Evolutionary conservation across 2,888 invertebrate species (phyloP), one percentile per base, ranked within the genome.

Genomic region (Vesta saturnalis): DNA sequence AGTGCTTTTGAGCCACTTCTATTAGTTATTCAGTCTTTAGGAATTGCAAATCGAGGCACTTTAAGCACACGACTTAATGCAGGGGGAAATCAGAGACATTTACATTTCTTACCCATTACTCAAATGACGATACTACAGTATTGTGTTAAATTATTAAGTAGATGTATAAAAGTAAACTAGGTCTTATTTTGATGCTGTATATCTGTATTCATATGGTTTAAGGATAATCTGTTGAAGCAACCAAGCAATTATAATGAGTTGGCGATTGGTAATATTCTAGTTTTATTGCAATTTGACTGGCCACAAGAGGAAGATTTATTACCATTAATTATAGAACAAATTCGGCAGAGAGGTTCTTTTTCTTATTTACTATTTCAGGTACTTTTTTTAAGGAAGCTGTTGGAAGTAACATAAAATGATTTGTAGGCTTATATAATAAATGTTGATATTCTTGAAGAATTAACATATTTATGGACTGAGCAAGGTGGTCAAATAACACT

Each of bases 371-470:
- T 92, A 8, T 95, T 97, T 80, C 89, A 92, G 77, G 82, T 79
- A 70, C n/a, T 55, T 61, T 14, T 8, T 14, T 47, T 47, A 35
- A 46, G 3, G 22, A 64, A 18, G 49, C 54, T 47, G n/a, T n/a
- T n/a, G n/a, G n/a, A n/a, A n/a, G 8, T 39, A n/a, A 12, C 1
- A 8, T 4, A 12, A n/a, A 59, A 46, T 66, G 39, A 79, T 80
- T 69, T 74, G n/a, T n/a, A 83, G 77, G 85, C 89, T 69, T 97
- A 95, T 79, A 89, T 97, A 10, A 91, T 95, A 74, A 92, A 93
- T 77, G 92, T 94, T 60, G 96, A 97, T 83, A 92, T 96, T 74
- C 86, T 97, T 72, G 97, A 97, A 84, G 95, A 97, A 83, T 87
- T 97, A 68, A 93, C 93, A 76, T 93, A 89, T 80, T 86, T 94